Evolutionary conservation across 2,888 invertebrate species (phyloP), one percentile per base, ranked within the genome.

Genomic region (Ceriagrion tenellum): DNA sequence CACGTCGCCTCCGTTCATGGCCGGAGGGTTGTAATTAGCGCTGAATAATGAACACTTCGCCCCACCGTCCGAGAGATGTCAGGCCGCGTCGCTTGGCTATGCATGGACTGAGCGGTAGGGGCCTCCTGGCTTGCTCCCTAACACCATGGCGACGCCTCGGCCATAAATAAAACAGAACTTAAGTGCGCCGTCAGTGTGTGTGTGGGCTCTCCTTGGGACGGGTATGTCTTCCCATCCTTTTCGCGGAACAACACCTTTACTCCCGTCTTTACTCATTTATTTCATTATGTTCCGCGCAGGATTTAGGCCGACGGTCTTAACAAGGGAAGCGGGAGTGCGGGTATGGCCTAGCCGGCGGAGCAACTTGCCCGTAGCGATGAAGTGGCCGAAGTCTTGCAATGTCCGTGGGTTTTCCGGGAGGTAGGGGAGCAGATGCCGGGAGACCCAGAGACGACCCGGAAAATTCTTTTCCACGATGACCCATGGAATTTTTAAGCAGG

Each of bases 11-110:
- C 59, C 10, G 91, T 4, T 81, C 23, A 26, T 23, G 63, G 40
- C 69, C 47, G 23, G 1, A 55, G 74, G 74, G n/a, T n/a, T 47
- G 47, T 93, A 93, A 93, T 93, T 93, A 93, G 35, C 93, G 55
- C 93, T 93, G 93, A 93, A 93, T 93, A 93, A 93, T 93, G 69
- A 93, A 93, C 93, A 74, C 69, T 93, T 93, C n/a, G 63, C 63
- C 69, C 35, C 63, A 30, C n/a, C 91, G 69, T 93, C 93, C 93
- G 26, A 69, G 93, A 69, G 69, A 63, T 63, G 69, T 59, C 35
- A 59, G 59, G 23, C 59, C 59, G 59, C 23, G 56, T 89, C 55
- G 55, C 91, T 56, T 89, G 55, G 63, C 23, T 35, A 91, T 91
- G 63, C 91, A 91, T 69, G 63, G 63, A 26, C n/a, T 47, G 81